Conservation (phyloP, 2,888 invertebrate species). For the Noctua pronuba region DNA sequence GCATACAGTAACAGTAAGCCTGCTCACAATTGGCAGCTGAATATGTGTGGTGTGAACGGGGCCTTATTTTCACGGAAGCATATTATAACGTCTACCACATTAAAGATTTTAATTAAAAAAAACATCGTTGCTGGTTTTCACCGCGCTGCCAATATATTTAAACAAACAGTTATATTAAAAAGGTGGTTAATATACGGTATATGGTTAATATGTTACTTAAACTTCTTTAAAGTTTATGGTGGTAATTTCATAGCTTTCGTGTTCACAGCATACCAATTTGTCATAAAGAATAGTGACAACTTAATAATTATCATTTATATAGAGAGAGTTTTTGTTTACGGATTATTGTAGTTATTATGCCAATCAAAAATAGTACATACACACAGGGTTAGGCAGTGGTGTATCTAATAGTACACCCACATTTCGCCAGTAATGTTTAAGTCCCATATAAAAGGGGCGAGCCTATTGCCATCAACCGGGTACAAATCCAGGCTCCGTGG, state of each 20-base stretch:
- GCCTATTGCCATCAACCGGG: too few species aligned
- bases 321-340: not conserved
- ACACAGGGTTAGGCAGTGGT: too few species aligned
- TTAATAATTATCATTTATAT: not conserved
- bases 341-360: not conserved
- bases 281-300: not conserved
- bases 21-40: not conserved
- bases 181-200: constrained; percentile 1
- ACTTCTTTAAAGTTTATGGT: not conserved
- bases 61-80: not conserved
- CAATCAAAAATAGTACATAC: not conserved
- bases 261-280: not conserved
- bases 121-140: not conserved
- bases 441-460: too few species aligned
- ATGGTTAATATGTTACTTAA: not conserved
- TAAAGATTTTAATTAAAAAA: constrained; percentile 8
- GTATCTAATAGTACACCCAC: too few species aligned
- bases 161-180: not conserved
- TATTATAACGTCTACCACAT: not conserved
- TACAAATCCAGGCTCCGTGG: too few species aligned
- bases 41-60: not conserved
- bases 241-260: not conserved
- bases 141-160: not conserved
- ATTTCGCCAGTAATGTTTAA: too few species aligned
- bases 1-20: not conserved